Conservation (phyloP, 2,797 vertebrate species). For the Anniella stebbinsi region DNA sequence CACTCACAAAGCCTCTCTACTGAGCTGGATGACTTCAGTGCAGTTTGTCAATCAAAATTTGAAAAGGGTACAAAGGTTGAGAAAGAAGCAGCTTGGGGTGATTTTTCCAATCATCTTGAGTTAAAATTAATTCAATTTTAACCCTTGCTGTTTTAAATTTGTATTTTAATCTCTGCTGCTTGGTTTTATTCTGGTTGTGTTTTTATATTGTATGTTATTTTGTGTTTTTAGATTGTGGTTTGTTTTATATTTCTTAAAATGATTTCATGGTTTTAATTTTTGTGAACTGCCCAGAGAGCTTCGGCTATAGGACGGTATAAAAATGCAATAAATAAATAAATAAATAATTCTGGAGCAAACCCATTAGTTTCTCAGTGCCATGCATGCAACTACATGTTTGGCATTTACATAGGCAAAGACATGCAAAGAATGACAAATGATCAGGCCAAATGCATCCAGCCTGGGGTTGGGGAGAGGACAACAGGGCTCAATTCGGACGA, state of each 20-base stretch:
- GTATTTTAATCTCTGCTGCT: no score
- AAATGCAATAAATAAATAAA: no score
- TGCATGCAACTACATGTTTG: constrained; percentile 30
- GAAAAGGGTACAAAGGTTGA: background rate
- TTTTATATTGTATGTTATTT: no score
- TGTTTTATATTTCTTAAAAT: no score
- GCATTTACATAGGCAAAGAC: background rate
- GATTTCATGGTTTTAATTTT: no score
- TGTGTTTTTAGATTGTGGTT: no score
- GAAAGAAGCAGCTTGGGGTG: background rate
- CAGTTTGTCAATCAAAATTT: background rate
- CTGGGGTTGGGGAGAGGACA: background rate
- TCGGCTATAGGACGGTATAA: no score
- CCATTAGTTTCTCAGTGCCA: background rate
- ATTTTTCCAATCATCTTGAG: constrained; percentile 5
- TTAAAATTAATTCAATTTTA: no score
- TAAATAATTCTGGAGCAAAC: background rate
- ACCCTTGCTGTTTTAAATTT: no score
- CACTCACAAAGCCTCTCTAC: background rate
- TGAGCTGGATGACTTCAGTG: background rate
- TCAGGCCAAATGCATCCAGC: background rate
- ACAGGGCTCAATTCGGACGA: no score
- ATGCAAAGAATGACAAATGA: background rate
- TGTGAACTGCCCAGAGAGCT: no score
- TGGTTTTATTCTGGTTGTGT: no score